Base-by-base conservation (phyloP, 2,888 invertebrate species). In the Achlya flavicornis region DNA sequence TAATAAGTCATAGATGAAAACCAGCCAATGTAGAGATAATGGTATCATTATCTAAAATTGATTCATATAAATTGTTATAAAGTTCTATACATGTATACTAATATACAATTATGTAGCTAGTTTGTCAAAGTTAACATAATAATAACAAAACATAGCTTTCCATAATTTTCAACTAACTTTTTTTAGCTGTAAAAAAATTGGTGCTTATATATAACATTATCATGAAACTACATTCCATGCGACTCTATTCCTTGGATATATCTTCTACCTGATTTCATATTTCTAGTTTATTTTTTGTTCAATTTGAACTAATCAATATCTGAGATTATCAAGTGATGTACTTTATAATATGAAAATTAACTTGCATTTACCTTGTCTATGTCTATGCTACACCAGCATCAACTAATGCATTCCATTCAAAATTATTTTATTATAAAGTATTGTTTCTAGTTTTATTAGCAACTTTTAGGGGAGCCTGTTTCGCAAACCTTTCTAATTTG, bases 381-480 rank as follows among this genome's bases (percentile, higher is more conserved):
- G 66, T 73, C 68, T 69, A 64, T 76, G 66, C 70, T 73, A 61
- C 61, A 71, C 63, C 67, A 63, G 67, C 66, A 70, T 75, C 69
- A 69, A 74, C 69, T 69, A 72, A 70, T 81, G 81, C 92, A 92
- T 92, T 92, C 92, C 92, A 88, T 77, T 75, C 73, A 79, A 78
- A 73, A 75, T 75, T 11, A 70, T 76, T 75, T 76, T 76, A 1
- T 41, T 41, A 41, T 41, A 12, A 41, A 12, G 76, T 66, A 81
- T 71, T 73, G 82, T 80, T 81, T 84, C n/a, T 76, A 76, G 76
- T 77, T 70, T 69, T 78, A 73, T 74, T 74, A 77, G 66, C 75
- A 68, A 72, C 76, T 73, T n/a, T n/a, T 78, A 16, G 16, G 41
- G 59, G 38, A 41, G 41, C 41, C 41, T 41, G 12, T 41, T 41